Percentiles rank a stretch among this genome's conserved stretches.
Evolutionary conservation across 92 coral and sea anemone species (phyloP).

Genomic region (Scolanthus callimorphus): DNA sequence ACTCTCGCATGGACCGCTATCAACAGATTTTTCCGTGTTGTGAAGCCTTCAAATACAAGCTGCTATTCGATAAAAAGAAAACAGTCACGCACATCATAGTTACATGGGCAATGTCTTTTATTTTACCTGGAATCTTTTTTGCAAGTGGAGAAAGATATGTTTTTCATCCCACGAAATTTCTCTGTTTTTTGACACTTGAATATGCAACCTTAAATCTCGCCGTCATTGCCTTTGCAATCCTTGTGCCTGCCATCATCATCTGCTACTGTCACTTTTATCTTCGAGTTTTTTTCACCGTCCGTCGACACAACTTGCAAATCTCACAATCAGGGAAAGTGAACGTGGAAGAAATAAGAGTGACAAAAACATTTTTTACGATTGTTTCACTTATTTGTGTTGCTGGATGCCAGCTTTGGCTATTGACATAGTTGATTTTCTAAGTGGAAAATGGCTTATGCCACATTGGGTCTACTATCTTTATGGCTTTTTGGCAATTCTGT

Average conservation of each 20-base stretch:
- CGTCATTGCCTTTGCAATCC: constrained; percentile 3
- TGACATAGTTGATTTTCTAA: constrained; percentile 22
- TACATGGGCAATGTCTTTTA: constrained; percentile 18
- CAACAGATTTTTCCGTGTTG: constrained; percentile 37
- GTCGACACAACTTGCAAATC: constrained; percentile 17
- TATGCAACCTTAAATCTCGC: constrained; percentile 9
- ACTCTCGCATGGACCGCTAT: constrained; percentile 42
- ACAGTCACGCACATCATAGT: constrained; percentile 1
- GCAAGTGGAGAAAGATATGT: constrained; percentile 26
- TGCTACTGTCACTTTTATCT: constrained; percentile 28
- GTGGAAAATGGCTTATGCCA: constrained; percentile 22
- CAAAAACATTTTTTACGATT: constrained; percentile 18
- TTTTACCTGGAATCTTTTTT: constrained; percentile 24
- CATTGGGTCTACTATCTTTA: background rate
- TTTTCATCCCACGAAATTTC: constrained; percentile 34
- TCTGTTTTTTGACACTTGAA: constrained; percentile 31
- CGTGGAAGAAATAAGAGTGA: constrained; percentile 27
- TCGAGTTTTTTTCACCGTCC: constrained; percentile 23
- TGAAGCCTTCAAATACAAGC: constrained; percentile 17
- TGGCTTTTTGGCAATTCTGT: background rate
- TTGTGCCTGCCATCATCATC: constrained; percentile 15
- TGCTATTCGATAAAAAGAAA: constrained; percentile 12
- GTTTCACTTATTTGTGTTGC: constrained; percentile 17
- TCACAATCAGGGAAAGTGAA: background rate
- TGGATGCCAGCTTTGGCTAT: constrained; percentile 15